Evolutionary conservation across 2,888 invertebrate species (phyloP), one percentile per base, ranked within the genome.

Genomic region (Creontiades dilutus): DNA sequence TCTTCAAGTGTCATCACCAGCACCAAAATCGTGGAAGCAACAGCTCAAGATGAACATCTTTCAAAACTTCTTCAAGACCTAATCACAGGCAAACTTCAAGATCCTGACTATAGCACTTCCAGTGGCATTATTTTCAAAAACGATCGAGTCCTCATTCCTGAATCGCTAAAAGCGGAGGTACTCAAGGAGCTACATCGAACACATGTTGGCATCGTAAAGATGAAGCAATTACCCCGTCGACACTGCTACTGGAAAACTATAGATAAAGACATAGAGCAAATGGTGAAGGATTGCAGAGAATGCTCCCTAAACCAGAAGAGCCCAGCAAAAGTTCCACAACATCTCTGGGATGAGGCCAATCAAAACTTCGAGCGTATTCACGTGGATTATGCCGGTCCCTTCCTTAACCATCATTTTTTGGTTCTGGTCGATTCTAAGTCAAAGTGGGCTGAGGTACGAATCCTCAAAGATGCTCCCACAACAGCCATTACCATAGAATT

Each of bases 161-260:
- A 68, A 13, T 91, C 91, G 3, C 92, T 92, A 2, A 90, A 91
- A 61, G 13, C 14, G 7, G 47, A 46, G 3, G 84, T 89, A 19
- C 84, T 89, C 27, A 7, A n/a, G 16, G 92, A 92, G 90, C 90
- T 93, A 12, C 92, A 92, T 86, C 76, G 90, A 28, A 92, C 92
- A 0, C 92, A 92, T 88, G 81, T 92, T 11, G 92, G 92, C 0
- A 91, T 92, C 7, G 91, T 91, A 16, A 92, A 92, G 57, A 92
- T 92, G 92, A 92, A 92, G 85, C 86, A 90, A 27, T 52, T 92
- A 14, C 92, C 92, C 37, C 88, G 92, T 13, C 91, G 91, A 2
- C 92, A 92, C 87, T 91, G 92, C 27, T 92, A 91, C 90, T 92
- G 92, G 92, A 92, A 91, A 47, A 90, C 91, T 48, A 91, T 92